Evolutionary conservation across 2,113 vertebrate species (phyloP).

Genomic region (Tychaedon coryphoeus): DNA sequence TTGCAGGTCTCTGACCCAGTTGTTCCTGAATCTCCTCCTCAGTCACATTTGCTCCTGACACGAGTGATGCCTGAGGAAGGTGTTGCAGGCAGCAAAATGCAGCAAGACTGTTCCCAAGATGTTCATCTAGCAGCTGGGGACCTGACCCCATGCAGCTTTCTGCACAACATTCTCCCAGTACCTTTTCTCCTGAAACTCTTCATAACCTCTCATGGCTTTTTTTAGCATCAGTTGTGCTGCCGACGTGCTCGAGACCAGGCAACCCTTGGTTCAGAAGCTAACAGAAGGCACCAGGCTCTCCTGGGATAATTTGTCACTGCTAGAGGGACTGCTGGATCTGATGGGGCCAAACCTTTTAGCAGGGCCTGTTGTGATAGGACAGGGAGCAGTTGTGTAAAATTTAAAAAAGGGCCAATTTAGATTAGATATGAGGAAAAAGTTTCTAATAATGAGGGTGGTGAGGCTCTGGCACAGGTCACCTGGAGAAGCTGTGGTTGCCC

Average conservation of each 20-base stretch:
- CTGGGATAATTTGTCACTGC: neutral
- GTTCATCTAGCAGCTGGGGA: neutral
- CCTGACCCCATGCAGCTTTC: neutral
- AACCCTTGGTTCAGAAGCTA: neutral
- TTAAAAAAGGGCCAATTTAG: neutral
- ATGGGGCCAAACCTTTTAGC: neutral
- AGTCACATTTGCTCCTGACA: neutral
- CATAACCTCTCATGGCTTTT: neutral
- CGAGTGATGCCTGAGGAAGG: neutral
- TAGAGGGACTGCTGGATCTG: neutral
- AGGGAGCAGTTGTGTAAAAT: neutral
- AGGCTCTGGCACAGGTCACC: neutral
- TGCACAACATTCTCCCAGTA: neutral
- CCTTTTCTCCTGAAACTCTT: neutral
- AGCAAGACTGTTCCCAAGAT: neutral
- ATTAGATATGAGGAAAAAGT: neutral
- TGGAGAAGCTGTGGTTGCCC: neutral
- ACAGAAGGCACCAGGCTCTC: neutral
- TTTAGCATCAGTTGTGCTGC: neutral
- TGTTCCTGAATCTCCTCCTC: neutral
- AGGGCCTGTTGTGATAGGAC: neutral
- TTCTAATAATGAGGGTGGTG: neutral
- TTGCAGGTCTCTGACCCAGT: neutral
- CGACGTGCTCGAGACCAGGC: neutral
- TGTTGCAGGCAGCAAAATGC: neutral